phyloP scores from a whole-genome alignment of 2,113 vertebrate species.

The Tylochromis polylepis region DNA sequence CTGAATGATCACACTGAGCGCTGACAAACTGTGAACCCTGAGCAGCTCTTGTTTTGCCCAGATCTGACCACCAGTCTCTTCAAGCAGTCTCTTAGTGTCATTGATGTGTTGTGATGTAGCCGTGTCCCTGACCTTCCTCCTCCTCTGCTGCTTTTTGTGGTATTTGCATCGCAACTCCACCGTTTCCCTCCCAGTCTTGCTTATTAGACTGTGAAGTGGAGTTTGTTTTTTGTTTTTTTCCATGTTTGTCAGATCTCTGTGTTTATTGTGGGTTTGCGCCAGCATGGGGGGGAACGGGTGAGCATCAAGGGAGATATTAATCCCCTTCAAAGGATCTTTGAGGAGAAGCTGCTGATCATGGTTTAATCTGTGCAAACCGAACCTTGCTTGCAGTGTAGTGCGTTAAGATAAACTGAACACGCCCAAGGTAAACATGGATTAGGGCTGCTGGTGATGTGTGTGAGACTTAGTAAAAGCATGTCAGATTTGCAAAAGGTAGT shows the following conservation, averaged over 20 bases:
- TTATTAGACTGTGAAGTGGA: background rate
- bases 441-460: background rate
- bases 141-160: slow-evolving; percentile 50
- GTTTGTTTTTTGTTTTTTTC: background rate
- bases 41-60: slow-evolving; percentile 44
- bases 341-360: background rate
- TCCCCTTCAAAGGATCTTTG: background rate
- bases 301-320: background rate
- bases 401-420: slow-evolving; percentile 24
- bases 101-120: slow-evolving; percentile 46
- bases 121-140: slow-evolving; percentile 7
- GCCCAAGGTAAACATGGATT: slow-evolving; percentile 34
- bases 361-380: slow-evolving; percentile 12
- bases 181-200: slow-evolving; percentile 13
- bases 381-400: background rate
- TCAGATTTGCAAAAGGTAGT: background rate
- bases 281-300: background rate
- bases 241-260: slow-evolving; percentile 18
- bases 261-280: slow-evolving; percentile 2
- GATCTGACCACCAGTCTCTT: slow-evolving; percentile 43
- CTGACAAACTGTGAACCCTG: background rate
- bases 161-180: slow-evolving; percentile 27
- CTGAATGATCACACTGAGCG: background rate
- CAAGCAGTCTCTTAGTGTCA: slow-evolving; percentile 5
- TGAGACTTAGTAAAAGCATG: background rate